Percentiles rank a stretch among this genome's conserved stretches.
phyloP scores from a whole-genome alignment of 2,113 vertebrate genomes.

The Lipophrys pholis region DNA sequence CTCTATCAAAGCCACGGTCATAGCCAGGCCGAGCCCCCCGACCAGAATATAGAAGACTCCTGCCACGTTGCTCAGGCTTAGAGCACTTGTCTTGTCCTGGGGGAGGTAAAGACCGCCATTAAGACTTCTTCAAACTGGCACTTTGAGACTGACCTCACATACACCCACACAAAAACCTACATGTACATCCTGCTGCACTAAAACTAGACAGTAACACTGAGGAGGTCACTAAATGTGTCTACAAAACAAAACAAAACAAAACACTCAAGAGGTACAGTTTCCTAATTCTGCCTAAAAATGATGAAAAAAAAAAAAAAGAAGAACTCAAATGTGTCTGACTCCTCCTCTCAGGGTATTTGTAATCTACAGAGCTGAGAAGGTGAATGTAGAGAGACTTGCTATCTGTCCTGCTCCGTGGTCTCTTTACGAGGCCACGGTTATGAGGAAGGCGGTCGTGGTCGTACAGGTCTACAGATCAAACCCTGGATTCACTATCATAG shows the following conservation, averaged over 20 bases:
- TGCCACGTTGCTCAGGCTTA: slow-evolving; percentile 99
- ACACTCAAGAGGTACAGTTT: slow-evolving; percentile 36
- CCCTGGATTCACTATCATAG: slow-evolving; percentile 71
- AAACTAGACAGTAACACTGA: slow-evolving; percentile 41
- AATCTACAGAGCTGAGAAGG: slow-evolving; percentile 63
- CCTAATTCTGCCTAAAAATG: slow-evolving; percentile 14
- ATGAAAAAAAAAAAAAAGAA: slow-evolving; percentile 14
- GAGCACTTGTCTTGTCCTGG: slow-evolving; percentile 99
- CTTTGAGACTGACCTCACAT: slow-evolving; percentile 16
- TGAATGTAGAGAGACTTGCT: slow-evolving; percentile 74
- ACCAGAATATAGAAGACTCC: slow-evolving; percentile 99
- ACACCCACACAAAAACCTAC: slow-evolving; percentile 38
- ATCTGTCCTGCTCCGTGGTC: slow-evolving; percentile 52
- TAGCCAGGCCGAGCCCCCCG: slow-evolving; percentile 97
- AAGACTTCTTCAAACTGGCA: slow-evolving; percentile 52
- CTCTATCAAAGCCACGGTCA: slow-evolving; percentile 99
- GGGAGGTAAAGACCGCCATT: slow-evolving; percentile 86
- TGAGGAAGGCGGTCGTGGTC: slow-evolving; percentile 87
- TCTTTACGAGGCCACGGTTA: slow-evolving; percentile 68
- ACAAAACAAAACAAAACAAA: slow-evolving; percentile 17
- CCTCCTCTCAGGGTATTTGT: slow-evolving; percentile 33
- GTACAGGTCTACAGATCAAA: slow-evolving; percentile 85
- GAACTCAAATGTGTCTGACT: slow-evolving; percentile 30
- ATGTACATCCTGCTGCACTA: slow-evolving; percentile 53
- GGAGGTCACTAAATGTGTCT: slow-evolving; percentile 43